Conservation (phyloP, 2,888 invertebrate species). For the Catocala sponsa region DNA sequence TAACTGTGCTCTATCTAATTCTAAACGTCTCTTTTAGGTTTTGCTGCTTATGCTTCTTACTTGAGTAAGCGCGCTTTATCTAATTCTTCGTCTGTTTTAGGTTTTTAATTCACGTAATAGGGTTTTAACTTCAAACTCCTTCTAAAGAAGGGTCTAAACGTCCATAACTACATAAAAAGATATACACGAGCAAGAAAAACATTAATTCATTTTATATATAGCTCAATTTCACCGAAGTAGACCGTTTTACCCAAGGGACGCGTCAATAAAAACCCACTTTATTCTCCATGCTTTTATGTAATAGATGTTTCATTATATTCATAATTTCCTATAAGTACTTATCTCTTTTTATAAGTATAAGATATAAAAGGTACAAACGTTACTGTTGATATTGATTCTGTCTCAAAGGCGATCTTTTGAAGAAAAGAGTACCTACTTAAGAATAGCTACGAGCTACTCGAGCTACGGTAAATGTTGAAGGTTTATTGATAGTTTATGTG, state of each 20-base stretch:
- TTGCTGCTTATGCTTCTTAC: too few relatives aligned
- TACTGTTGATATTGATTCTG: neutral
- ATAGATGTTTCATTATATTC: conserved; percentile 54
- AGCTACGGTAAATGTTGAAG: neutral
- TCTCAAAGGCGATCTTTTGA: conserved; percentile 4
- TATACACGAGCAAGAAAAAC: conserved; percentile 22
- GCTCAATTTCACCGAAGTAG: conserved; percentile 47
- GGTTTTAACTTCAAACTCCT: too few relatives aligned
- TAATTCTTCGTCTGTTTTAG: too few relatives aligned
- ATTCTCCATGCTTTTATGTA: conserved; percentile 52
- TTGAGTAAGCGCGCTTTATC: too few relatives aligned
- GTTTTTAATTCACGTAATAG: too few relatives aligned
- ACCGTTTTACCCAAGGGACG: conserved; percentile 49
- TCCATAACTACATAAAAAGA: too few relatives aligned
- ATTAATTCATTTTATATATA: conserved; percentile 38
- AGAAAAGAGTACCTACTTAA: conserved; percentile 1
- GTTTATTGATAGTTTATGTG: neutral
- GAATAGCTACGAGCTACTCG: neutral
- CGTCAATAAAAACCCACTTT: conserved; percentile 68
- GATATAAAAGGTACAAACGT: neutral
- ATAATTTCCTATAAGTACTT: conserved; percentile 39
- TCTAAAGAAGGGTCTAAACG: too few relatives aligned
- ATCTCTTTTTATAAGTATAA: conserved; percentile 12
- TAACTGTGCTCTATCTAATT: too few relatives aligned
- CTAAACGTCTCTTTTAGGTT: too few relatives aligned